Evolutionary conservation across 1,140 invertebrate genomes (phyloP).

Genomic region (Zaprionus camerounensis): DNA sequence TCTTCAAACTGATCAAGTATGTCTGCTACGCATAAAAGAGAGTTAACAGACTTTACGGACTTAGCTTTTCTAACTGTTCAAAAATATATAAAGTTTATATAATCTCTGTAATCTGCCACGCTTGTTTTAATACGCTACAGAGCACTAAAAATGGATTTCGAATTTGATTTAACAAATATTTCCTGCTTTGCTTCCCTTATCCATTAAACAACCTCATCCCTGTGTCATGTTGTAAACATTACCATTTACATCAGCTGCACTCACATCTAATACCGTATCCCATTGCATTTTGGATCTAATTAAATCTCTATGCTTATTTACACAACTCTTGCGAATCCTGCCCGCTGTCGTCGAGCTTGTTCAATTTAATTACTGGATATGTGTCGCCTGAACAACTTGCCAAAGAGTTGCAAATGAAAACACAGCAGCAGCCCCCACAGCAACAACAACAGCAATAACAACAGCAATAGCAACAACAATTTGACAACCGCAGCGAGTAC

Average conservation of each 20-base stretch:
- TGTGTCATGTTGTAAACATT: too few species aligned
- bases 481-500: conserved; percentile 70
- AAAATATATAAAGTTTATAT: too few species aligned
- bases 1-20: too few species aligned
- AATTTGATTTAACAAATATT: too few species aligned
- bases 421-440: conserved; percentile 36
- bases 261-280: neutral
- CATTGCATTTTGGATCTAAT: conserved; percentile 34
- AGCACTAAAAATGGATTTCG: too few species aligned
- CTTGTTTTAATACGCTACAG: too few species aligned
- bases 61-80: too few species aligned
- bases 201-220: too few species aligned
- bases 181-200: too few species aligned
- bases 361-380: conserved; percentile 31
- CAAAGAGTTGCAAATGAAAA: conserved; percentile 12
- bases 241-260: neutral
- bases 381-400: conserved; percentile 1
- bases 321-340: conserved; percentile 39
- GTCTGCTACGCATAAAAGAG: too few species aligned
- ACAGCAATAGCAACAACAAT: conserved; percentile 45
- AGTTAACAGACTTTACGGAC: too few species aligned
- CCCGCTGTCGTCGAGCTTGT: conserved; percentile 42
- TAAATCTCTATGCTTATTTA: conserved; percentile 39
- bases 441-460: conserved; percentile 10
- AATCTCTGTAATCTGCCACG: too few species aligned